Base-by-base conservation (phyloP, 1,140 invertebrate species). In the Sarcophaga bullata region DNA sequence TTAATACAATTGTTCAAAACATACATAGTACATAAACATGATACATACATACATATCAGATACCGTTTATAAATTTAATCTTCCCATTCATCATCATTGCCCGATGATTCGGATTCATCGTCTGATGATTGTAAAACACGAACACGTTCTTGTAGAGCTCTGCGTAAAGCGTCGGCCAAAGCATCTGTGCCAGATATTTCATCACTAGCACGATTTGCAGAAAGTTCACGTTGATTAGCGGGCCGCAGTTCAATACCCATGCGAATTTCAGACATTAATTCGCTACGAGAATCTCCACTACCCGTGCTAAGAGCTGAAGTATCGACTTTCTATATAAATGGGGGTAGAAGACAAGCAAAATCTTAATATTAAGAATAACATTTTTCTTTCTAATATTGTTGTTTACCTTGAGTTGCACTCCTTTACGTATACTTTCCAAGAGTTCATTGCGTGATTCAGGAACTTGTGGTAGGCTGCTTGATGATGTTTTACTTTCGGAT, bases 181-280 rank as follows among this genome's bases (percentile, higher is more conserved):
- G 88, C 89, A 83, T 90, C 89, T 4, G 88, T 89, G 7, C 85
- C 86, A 17, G 76, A 73, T 46, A 82, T 78, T 80, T 85, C 86
- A 54, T 88, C 87, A 80, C 88, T 89, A 7, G 50, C 82, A 6
- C 88, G 85, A 52, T 87, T 87, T 37, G 85, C 84, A 7, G 84
- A 83, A 48, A 90, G 47, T 76, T 88, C 87, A 3, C 89, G 88
- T 37, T 87, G 85, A 9, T 82, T 81, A 7, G 85, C 95, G 19
- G 94, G 92, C 89, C 94, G 95, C 54, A 98, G 90, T 83, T 94
- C 93, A 78, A 95, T 92, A 80, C 96, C 96, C 88, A 94, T 93
- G 84, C 95, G 91, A 85, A 97, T 98, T 87, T 96, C 94, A 86
- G 93, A 93, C 83, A 98, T 90, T 72, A 97, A 91, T 87, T 96